A percentile compares a stretch with the other conserved stretches of the same genome.
phyloP scores from a whole-genome alignment of 2,888 invertebrate genomes.

The Hypena proboscidalis region DNA sequence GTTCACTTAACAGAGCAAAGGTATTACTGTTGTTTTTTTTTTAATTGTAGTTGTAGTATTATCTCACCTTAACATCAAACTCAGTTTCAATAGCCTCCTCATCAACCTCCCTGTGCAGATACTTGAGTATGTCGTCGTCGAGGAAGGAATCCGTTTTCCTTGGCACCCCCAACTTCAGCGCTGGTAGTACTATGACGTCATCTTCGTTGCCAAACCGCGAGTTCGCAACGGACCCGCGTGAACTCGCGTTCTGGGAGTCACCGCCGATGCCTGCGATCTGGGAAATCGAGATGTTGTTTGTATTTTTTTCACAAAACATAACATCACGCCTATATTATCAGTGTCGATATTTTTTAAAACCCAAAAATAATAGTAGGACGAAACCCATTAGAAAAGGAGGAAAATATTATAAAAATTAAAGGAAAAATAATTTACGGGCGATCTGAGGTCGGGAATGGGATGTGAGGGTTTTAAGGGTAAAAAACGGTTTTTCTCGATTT shows the following conservation, averaged over 20 bases:
- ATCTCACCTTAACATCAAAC: constrained; percentile 86
- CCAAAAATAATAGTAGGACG: too few species aligned
- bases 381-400: too few species aligned
- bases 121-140: constrained; percentile 87
- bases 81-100: constrained; percentile 89
- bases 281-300: constrained; percentile 2
- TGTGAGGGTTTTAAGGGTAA: too few species aligned
- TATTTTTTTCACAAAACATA: background rate
- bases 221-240: constrained; percentile 87
- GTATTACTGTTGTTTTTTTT: background rate
- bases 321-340: too few species aligned
- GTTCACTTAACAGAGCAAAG: too few species aligned
- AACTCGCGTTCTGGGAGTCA: constrained; percentile 89
- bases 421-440: too few species aligned
- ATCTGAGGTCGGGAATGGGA: too few species aligned
- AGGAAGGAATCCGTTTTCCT: constrained; percentile 79
- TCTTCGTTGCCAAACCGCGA: constrained; percentile 69
- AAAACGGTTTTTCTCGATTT: too few species aligned
- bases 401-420: too few species aligned
- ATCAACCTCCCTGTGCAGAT: constrained; percentile 88
- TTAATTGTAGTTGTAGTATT: background rate
- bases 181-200: constrained; percentile 58
- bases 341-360: too few species aligned
- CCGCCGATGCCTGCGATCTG: constrained; percentile 86
- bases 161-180: constrained; percentile 52